Evolutionary conservation across 2,797 vertebrate species (phyloP).

Genomic region (Monodelphis domestica): DNA sequence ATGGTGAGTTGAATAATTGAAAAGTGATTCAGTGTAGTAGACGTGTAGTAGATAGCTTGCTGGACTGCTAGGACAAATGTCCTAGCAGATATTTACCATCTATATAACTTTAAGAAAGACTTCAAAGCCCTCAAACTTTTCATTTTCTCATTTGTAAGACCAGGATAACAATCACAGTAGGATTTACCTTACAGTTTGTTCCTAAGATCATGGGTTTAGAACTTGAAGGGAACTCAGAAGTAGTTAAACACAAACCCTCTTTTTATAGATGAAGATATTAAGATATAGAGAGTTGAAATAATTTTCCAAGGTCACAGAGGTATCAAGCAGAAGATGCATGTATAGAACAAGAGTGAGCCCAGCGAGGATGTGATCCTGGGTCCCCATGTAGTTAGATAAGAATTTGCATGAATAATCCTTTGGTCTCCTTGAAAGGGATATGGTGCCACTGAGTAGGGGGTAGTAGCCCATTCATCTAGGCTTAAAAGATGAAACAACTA

Average conservation of each 20-base stretch:
- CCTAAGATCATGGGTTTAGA: neutral
- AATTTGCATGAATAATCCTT: neutral
- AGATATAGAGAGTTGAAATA: neutral
- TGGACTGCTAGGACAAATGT: neutral
- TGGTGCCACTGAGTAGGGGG: neutral
- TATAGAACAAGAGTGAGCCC: neutral
- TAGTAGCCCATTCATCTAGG: neutral
- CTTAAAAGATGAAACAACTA: neutral
- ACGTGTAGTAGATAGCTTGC: neutral
- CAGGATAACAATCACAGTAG: neutral
- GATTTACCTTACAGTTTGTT: neutral
- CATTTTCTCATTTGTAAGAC: neutral
- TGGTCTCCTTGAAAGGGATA: neutral
- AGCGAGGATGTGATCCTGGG: neutral
- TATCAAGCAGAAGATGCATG: neutral
- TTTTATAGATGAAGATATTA: neutral
- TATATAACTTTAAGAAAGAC: neutral
- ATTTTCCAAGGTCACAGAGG: neutral
- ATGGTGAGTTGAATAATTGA: slow-evolving; percentile 1
- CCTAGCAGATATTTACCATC: neutral
- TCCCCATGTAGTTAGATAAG: neutral
- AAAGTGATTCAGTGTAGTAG: neutral
- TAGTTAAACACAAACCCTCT: neutral
- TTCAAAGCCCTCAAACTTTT: neutral
- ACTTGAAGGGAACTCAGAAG: neutral